These are phyloP conservation scores for Aplysia californica DNA, from an alignment of 1,140 invertebrate species.

Conservation along the genomic window DNA sequence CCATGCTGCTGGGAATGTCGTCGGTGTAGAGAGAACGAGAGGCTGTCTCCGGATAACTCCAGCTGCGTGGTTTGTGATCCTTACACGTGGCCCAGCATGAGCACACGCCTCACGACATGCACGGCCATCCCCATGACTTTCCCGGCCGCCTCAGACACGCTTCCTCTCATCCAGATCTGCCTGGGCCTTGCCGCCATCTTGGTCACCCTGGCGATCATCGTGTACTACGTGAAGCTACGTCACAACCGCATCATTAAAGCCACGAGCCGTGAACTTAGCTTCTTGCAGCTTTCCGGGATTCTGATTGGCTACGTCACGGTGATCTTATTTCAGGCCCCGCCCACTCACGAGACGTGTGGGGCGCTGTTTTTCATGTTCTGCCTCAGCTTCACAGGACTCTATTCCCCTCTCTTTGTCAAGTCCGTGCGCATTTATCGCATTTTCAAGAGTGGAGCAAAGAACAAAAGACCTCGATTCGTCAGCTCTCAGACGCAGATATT, in stretches of 20 bases:
- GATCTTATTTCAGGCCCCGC: constrained; percentile 82
- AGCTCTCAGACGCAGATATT: constrained; percentile 44
- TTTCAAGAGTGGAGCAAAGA: constrained; percentile 80
- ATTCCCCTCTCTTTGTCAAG: constrained; percentile 90
- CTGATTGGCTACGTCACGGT: constrained; percentile 91
- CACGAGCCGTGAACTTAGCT: constrained; percentile 88
- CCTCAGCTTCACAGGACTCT: constrained; percentile 92
- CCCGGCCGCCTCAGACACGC: constrained; percentile 32
- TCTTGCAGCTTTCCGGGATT: constrained; percentile 87
- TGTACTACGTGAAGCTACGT: constrained; percentile 80
- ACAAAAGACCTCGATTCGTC: constrained; percentile 36
- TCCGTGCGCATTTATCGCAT: constrained; percentile 90
- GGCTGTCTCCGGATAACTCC: constrained; percentile 31
- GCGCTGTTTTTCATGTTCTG: constrained; percentile 76
- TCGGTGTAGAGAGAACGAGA: constrained; percentile 41
- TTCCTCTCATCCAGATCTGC: constrained; percentile 68
- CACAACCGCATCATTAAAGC: constrained; percentile 91
- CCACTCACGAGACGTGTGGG: constrained; percentile 65
- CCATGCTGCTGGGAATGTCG: constrained; percentile 46
- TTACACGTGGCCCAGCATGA: constrained; percentile 61
- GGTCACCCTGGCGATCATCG: constrained; percentile 59
- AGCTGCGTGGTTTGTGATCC: constrained; percentile 29
- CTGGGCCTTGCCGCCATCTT: constrained; percentile 69
- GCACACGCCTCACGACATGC: constrained; percentile 71
- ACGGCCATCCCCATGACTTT: constrained; percentile 47